Conservation (phyloP, 2,888 invertebrate genomes). For the Shargacucullia verbasci region DNA sequence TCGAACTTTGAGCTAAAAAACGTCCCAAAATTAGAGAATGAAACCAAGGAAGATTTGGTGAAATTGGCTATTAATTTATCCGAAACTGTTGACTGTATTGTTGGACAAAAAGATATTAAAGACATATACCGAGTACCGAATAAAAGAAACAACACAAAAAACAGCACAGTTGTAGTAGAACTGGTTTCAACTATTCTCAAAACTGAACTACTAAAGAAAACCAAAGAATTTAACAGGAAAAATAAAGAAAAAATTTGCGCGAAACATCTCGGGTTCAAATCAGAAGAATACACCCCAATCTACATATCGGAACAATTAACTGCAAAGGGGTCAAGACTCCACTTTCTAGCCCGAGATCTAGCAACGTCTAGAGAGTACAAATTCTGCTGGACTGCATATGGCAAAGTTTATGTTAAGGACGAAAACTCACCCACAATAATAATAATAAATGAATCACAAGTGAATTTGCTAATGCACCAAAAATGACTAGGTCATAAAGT, state of each 20-base stretch:
- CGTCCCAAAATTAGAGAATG: too few species aligned
- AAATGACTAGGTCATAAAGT: constrained; percentile 4
- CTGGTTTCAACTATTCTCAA: not conserved
- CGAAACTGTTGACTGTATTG: not conserved
- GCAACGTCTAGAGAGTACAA: not conserved
- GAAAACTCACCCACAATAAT: not conserved
- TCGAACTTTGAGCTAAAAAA: too few species aligned
- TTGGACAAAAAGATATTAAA: constrained; percentile 2
- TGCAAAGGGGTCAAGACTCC: constrained; percentile 7
- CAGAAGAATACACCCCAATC: not conserved
- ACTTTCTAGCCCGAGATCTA: constrained; percentile 11
- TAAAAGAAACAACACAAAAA: not conserved
- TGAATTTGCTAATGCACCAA: not conserved
- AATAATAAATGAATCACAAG: constrained; percentile 6
- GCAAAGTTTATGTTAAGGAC: constrained; percentile 2
- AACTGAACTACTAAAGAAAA: not conserved
- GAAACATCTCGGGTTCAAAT: constrained; percentile 3
- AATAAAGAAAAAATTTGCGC: not conserved
- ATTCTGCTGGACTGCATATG: constrained; percentile 12
- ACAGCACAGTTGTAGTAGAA: not conserved
- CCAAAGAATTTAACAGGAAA: not conserved
- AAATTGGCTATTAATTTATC: constrained; percentile 1
- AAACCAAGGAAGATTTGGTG: constrained; percentile 5
- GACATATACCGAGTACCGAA: constrained; percentile 3
- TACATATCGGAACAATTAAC: constrained; percentile 8